Evolutionary conservation across 2,797 vertebrate species (phyloP).

Genomic region (Pteronotus mesoamericanus): DNA sequence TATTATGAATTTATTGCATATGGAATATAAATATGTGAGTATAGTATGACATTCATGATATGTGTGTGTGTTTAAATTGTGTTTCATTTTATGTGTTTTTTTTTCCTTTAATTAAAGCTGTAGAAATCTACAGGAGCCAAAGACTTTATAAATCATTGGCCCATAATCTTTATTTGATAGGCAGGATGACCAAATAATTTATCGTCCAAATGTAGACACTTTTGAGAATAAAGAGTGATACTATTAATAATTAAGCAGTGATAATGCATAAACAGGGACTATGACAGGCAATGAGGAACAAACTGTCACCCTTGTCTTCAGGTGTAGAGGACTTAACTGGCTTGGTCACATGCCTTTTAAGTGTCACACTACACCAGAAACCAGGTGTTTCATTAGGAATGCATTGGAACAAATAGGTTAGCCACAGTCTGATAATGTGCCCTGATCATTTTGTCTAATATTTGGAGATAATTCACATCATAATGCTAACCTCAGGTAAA

Average conservation of each 20-base stretch:
- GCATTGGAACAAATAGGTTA: not conserved
- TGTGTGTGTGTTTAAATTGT: not conserved
- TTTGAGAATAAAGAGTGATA: not conserved
- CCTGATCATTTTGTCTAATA: not conserved
- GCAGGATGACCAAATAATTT: not conserved
- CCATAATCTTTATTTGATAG: not conserved
- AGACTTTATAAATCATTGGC: not conserved
- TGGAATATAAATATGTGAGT: not conserved
- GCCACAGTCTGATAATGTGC: not conserved
- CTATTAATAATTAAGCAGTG: not conserved
- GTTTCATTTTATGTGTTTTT: not conserved
- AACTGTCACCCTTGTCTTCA: not conserved
- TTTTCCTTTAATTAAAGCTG: not conserved
- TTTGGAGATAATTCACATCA: not conserved
- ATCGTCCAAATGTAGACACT: not conserved
- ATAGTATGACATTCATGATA: not conserved
- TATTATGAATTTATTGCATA: not conserved
- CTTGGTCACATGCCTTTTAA: not conserved
- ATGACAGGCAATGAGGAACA: not conserved
- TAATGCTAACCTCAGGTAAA: constrained; percentile 24
- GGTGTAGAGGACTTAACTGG: not conserved
- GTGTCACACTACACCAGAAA: not conserved
- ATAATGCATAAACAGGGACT: not conserved
- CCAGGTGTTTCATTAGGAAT: not conserved
- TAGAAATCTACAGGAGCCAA: not conserved